Conservation (phyloP, 2,888 invertebrate species). For the Acanthosepion esculentum region DNA sequence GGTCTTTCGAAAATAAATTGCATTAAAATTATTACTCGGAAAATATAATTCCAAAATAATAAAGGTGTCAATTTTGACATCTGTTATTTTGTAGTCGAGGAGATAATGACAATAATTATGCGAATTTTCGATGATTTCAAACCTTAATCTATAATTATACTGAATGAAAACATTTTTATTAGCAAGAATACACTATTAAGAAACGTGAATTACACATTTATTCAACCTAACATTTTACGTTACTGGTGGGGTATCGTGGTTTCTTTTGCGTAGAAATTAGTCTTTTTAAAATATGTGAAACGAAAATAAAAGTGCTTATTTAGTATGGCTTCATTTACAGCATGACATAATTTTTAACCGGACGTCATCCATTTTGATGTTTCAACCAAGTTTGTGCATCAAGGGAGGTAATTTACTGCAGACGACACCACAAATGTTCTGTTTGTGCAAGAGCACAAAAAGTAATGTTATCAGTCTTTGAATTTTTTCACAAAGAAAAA, state of each 20-base stretch:
- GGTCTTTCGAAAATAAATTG: too few species aligned
- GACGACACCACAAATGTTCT: not conserved
- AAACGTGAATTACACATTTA: not conserved
- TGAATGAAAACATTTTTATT: not conserved
- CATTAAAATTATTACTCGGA: too few species aligned
- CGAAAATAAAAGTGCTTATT: not conserved
- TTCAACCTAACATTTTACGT: not conserved
- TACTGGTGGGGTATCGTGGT: not conserved
- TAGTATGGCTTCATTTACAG: not conserved
- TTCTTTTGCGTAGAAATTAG: not conserved
- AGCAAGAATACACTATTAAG: not conserved
- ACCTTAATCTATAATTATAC: not conserved
- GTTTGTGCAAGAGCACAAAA: not conserved
- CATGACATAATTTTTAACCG: not conserved
- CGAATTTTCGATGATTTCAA: not conserved
- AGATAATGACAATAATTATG: not conserved
- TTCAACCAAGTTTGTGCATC: not conserved
- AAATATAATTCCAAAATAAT: too few species aligned
- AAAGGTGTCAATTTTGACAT: too few species aligned
- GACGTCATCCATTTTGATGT: not conserved
- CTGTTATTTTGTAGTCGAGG: too few species aligned
- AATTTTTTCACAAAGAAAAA: not conserved
- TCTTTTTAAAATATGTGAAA: not conserved
- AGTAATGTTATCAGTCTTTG: not conserved
- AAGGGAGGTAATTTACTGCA: conserved; percentile 5